Evolutionary conservation across 30 jellyfish, hydroid and myxozoan species (phyloP).

Genomic region (Rhopilema esculentum): DNA sequence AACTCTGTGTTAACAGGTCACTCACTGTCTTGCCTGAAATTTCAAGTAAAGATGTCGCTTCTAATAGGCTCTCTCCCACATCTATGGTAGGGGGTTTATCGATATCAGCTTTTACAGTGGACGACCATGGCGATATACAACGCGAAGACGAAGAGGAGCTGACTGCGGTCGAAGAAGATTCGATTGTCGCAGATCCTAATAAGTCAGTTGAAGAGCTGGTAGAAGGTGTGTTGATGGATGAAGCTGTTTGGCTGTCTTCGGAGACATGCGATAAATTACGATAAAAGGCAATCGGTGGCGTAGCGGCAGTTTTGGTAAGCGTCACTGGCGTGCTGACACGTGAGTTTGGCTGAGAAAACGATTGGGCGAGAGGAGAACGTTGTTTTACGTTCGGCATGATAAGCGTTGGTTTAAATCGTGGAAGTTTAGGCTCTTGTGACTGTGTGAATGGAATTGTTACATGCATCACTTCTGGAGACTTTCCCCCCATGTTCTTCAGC

Average conservation of each 20-base stretch:
- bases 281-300: conserved; percentile 70
- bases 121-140: conserved; percentile 10
- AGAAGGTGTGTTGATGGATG: conserved; percentile 16
- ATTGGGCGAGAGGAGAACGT: neutral
- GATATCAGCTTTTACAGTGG: neutral
- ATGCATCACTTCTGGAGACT: conserved; percentile 47
- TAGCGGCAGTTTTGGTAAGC: conserved; percentile 39
- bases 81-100: conserved; percentile 3
- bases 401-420: conserved; percentile 4
- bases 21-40: neutral
- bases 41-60: neutral
- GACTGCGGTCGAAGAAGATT: conserved; percentile 15
- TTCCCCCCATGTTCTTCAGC: neutral
- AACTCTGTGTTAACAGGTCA: neutral
- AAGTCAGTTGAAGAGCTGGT: neutral
- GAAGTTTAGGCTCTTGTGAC: conserved; percentile 1
- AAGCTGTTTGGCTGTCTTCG: conserved; percentile 25
- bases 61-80: neutral
- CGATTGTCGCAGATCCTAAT: conserved; percentile 1
- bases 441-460: conserved; percentile 60
- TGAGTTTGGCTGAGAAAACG: conserved; percentile 70
- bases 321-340: conserved; percentile 81
- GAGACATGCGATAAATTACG: conserved; percentile 57
- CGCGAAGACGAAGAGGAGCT: conserved; percentile 17
- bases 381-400: conserved; percentile 38